A percentile compares a stretch with the other conserved stretches of the same genome.
These are phyloP conservation scores for Dipus sagitta DNA, from an alignment of 2,797 vertebrate species.

Conservation along the genomic window DNA sequence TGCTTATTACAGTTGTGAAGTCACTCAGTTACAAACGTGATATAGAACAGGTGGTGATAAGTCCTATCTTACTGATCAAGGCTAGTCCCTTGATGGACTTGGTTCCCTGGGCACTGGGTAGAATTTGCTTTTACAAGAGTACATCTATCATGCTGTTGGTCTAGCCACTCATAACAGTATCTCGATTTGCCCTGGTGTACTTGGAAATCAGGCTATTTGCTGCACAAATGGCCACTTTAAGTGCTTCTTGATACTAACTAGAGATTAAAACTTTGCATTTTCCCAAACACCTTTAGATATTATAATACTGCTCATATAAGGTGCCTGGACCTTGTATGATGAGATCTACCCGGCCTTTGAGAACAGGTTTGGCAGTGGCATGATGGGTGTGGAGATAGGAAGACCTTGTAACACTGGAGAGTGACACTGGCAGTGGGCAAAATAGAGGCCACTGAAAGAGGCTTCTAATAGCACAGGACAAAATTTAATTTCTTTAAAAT, in stretches of 20 bases:
- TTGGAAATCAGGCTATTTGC: background rate
- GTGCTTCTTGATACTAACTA: background rate
- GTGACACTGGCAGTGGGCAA: fast-evolving
- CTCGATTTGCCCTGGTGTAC: background rate
- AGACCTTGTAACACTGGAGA: background rate
- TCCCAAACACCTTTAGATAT: background rate
- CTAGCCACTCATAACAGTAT: background rate
- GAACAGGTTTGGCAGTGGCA: conserved; percentile 1
- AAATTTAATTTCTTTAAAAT: background rate
- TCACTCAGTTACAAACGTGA: conserved; percentile 35
- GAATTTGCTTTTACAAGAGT: background rate
- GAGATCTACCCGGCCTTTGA: background rate
- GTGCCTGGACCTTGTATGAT: background rate
- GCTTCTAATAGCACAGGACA: background rate
- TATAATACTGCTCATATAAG: background rate
- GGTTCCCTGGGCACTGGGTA: background rate
- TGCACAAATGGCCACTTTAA: background rate
- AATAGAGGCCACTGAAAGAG: background rate
- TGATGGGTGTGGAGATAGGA: background rate
- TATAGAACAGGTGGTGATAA: conserved; percentile 32
- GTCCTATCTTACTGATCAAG: background rate
- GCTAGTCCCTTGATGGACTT: background rate
- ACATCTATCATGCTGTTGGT: background rate
- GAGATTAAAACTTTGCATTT: conserved; percentile 4
- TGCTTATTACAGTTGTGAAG: background rate